Evolutionary conservation across 2,113 vertebrate species (phyloP).

Genomic region (Spheniscus mendiculus): DNA sequence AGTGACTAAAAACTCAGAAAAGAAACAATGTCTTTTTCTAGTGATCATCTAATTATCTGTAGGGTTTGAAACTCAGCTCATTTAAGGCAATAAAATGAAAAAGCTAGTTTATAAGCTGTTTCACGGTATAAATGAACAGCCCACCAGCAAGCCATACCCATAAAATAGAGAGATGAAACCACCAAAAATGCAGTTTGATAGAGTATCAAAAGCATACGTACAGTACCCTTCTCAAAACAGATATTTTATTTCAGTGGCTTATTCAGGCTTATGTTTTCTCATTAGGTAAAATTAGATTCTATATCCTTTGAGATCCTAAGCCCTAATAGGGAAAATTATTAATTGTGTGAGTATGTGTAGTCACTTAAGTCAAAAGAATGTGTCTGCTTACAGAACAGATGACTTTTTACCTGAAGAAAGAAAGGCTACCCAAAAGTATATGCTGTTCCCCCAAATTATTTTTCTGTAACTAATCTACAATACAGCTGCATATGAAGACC

Average conservation of each 20-base stretch:
- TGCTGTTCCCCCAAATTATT: neutral
- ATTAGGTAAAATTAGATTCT: neutral
- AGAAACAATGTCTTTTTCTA: neutral
- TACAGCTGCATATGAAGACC: neutral
- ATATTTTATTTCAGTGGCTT: neutral
- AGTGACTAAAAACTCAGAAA: neutral
- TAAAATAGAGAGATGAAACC: neutral
- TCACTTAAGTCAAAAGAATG: neutral
- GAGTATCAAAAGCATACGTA: rapidly evolving
- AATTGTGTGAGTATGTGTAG: neutral
- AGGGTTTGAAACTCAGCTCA: neutral
- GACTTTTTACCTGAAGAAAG: neutral
- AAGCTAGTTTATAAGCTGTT: slow-evolving; percentile 13
- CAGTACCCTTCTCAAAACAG: neutral
- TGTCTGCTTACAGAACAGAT: neutral
- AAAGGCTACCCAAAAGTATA: neutral
- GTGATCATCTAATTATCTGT: neutral
- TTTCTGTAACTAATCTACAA: neutral
- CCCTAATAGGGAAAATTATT: neutral
- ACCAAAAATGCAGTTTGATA: neutral
- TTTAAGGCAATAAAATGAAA: slow-evolving; percentile 15
- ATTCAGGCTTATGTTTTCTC: neutral
- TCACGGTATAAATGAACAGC: neutral
- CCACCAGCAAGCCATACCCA: neutral
- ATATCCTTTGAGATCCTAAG: neutral